phyloP scores from a whole-genome alignment of 2,113 vertebrate genomes.

The Brachyhypopomus gauderio region DNA sequence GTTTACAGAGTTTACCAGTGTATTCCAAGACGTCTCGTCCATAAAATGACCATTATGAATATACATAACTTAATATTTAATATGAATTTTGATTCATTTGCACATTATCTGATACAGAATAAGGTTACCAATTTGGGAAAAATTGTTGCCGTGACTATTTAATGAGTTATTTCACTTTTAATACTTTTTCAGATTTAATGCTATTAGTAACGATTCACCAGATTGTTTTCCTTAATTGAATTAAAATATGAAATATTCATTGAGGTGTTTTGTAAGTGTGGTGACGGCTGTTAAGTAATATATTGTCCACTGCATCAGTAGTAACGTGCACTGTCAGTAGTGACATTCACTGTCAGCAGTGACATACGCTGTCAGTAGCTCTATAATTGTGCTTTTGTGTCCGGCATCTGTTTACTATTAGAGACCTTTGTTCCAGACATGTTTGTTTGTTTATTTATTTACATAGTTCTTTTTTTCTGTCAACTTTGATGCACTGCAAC shows the following conservation, averaged over 20 bases:
- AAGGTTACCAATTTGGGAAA: too few relatives aligned
- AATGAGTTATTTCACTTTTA: background rate
- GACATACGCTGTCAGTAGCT: conserved; percentile 25
- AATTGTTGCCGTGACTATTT: too few relatives aligned
- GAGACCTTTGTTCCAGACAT: conserved; percentile 76
- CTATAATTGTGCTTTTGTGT: conserved; percentile 59
- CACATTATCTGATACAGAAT: background rate
- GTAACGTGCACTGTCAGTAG: background rate
- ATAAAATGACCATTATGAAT: background rate
- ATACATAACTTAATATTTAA: background rate
- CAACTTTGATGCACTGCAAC: too few relatives aligned
- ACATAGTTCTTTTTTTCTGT: conserved; percentile 20
- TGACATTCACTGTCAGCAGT: too few relatives aligned
- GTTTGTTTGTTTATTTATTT: too few relatives aligned
- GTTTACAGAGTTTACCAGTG: too few relatives aligned
- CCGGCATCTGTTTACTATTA: conserved; percentile 78
- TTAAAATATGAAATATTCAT: background rate
- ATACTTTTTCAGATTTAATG: background rate
- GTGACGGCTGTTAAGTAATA: background rate
- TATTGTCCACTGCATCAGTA: conserved; percentile 14
- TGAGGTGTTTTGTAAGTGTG: background rate
- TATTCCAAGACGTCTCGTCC: too few relatives aligned
- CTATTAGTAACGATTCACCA: conserved; percentile 25
- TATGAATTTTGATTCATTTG: background rate
- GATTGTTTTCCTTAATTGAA: conserved; percentile 3